These are phyloP conservation scores for Onychomys torridus DNA, from an alignment of 2,797 vertebrate genomes.

Conservation along the genomic window DNA sequence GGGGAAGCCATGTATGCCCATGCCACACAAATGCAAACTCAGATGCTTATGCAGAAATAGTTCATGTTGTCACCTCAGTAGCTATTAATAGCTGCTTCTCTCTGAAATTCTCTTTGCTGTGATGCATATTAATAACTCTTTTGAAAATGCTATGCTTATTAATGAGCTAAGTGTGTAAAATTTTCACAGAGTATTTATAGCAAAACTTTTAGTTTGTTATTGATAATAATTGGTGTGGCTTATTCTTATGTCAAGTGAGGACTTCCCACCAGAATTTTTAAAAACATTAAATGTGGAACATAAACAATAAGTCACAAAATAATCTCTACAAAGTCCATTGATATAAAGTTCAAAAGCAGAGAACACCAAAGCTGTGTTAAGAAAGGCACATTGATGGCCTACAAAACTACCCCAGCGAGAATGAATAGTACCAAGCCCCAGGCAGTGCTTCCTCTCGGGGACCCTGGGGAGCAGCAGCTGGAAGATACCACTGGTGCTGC, in stretches of 20 bases:
- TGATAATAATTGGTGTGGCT: not conserved
- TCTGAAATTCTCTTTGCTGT: not conserved
- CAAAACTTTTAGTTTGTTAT: not conserved
- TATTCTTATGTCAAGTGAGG: not conserved
- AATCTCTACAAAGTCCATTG: not conserved
- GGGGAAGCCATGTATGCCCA: conserved; percentile 91
- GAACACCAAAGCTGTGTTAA: not conserved
- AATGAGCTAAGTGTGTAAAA: not conserved
- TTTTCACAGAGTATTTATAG: not conserved
- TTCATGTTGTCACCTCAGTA: conserved; percentile 88
- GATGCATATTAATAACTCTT: not conserved
- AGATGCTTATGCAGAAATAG: conserved; percentile 95
- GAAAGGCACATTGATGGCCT: not conserved
- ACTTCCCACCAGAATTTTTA: not conserved
- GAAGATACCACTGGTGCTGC: not conserved
- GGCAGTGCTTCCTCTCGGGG: not conserved
- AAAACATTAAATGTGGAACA: not conserved
- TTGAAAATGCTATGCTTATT: not conserved
- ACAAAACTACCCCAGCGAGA: not conserved
- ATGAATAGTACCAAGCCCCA: not conserved
- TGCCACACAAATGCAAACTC: conserved; percentile 93
- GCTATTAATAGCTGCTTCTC: not conserved
- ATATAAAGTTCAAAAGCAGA: not conserved
- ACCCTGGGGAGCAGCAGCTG: not conserved
- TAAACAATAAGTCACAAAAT: not conserved